phyloP scores from a whole-genome alignment of 2,113 vertebrate genomes.

The Cyprinodon variegatus region DNA sequence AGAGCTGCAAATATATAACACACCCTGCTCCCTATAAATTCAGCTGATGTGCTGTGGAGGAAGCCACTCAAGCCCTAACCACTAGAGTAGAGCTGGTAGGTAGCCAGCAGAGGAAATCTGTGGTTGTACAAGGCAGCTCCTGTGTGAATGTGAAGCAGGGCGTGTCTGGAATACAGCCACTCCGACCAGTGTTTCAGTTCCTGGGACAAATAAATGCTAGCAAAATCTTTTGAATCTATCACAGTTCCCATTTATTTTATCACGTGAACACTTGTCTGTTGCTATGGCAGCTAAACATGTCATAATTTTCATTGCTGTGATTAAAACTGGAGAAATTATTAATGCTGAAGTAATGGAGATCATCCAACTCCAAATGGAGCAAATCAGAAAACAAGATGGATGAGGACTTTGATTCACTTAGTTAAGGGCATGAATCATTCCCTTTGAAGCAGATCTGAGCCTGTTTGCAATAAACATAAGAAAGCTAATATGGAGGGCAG shows the following conservation, averaged over 20 bases:
- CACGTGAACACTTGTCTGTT: constrained; percentile 3
- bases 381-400: constrained; percentile 47
- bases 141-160: constrained; percentile 70
- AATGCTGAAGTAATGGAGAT: constrained; percentile 20
- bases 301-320: constrained; percentile 14
- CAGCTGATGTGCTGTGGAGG: constrained; percentile 63
- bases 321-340: constrained; percentile 23
- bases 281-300: not conserved
- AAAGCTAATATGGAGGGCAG: constrained; percentile 75
- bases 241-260: constrained; percentile 10
- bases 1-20: constrained; percentile 58
- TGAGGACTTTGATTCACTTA: constrained; percentile 63
- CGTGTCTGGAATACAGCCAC: constrained; percentile 57
- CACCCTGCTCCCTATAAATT: constrained; percentile 60
- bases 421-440: constrained; percentile 73
- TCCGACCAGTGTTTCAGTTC: constrained; percentile 46
- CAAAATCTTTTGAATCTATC: constrained; percentile 11
- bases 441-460: constrained; percentile 70
- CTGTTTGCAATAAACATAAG: constrained; percentile 69
- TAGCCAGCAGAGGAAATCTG: constrained; percentile 67
- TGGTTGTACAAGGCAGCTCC: constrained; percentile 60
- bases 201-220: constrained; percentile 36
- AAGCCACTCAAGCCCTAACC: constrained; percentile 61
- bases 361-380: constrained; percentile 31
- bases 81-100: constrained; percentile 57